These are phyloP conservation scores for Numida meleagris DNA, from an alignment of 2,113 vertebrate genomes.

Conservation along the genomic window DNA sequence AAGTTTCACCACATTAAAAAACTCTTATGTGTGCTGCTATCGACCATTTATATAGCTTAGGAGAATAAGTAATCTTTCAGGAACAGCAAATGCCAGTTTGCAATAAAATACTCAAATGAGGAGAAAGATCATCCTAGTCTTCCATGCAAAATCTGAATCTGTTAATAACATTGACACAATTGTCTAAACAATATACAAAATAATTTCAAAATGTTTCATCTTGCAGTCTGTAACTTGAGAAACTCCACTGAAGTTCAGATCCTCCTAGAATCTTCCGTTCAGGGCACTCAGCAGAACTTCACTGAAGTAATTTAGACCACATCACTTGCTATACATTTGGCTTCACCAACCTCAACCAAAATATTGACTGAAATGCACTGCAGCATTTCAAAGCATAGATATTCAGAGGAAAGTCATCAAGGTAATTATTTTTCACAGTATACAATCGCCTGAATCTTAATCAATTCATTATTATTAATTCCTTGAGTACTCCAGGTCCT, in stretches of 20 bases:
- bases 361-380: background rate
- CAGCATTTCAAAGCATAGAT: background rate
- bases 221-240: background rate
- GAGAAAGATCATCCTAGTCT: background rate
- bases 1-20: rapidly evolving
- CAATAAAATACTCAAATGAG: background rate
- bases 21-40: background rate
- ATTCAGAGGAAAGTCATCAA: background rate
- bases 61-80: background rate
- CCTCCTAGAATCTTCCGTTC: background rate
- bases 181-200: background rate
- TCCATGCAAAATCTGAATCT: background rate
- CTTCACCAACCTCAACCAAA: background rate
- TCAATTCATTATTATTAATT: too few species aligned
- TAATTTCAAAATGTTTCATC: background rate
- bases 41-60: background rate
- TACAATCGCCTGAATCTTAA: background rate
- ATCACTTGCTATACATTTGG: background rate
- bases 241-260: background rate
- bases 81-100: background rate
- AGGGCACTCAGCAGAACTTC: background rate
- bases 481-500: too few species aligned
- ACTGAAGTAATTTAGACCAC: too few species aligned
- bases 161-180: background rate
- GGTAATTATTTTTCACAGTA: background rate